Percentiles rank a stretch among this genome's conserved stretches.
Conservation (phyloP, 2,113 vertebrate species). For the Pao palembangensis region DNA sequence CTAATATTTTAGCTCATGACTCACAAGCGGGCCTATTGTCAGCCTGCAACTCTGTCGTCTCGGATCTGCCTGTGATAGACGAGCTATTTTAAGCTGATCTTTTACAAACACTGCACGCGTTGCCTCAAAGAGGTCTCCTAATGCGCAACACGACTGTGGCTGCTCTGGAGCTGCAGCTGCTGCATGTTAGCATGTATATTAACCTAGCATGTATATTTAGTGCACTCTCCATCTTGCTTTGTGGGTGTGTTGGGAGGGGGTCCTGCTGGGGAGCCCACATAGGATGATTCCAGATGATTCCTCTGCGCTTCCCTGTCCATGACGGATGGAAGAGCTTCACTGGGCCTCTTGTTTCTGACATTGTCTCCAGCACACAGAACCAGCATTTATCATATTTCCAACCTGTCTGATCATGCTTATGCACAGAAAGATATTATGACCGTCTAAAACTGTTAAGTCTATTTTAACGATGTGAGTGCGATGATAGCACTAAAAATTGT, state of each 20-base stretch:
- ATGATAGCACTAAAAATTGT: no score
- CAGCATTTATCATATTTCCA: slow-evolving; percentile 17
- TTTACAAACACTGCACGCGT: slow-evolving; percentile 47
- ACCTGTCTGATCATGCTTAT: no score
- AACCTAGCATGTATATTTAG: no score
- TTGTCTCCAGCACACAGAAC: slow-evolving; percentile 77
- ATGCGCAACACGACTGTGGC: slow-evolving; percentile 24
- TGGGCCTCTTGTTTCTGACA: slow-evolving; percentile 83
- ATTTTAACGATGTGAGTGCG: no score
- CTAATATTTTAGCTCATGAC: slow-evolving; percentile 72
- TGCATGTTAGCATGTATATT: no score
- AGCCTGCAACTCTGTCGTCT: slow-evolving; percentile 61
- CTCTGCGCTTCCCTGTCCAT: slow-evolving; percentile 75
- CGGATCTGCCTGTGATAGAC: slow-evolving; percentile 58
- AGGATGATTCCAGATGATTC: slow-evolving; percentile 72
- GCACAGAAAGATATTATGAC: no score
- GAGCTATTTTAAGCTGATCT: slow-evolving; percentile 58
- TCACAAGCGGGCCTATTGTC: slow-evolving; percentile 68
- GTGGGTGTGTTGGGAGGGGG: slow-evolving; percentile 11
- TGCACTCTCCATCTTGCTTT: no score
- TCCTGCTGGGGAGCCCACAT: slow-evolving; percentile 7
- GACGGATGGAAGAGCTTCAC: slow-evolving; percentile 82
- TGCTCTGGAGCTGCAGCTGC: background rate
- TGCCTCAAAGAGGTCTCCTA: slow-evolving; percentile 34
- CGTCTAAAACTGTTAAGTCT: no score